Evolutionary conservation across 2,113 vertebrate species (phyloP).

Genomic region (Oceanodroma tethys): DNA sequence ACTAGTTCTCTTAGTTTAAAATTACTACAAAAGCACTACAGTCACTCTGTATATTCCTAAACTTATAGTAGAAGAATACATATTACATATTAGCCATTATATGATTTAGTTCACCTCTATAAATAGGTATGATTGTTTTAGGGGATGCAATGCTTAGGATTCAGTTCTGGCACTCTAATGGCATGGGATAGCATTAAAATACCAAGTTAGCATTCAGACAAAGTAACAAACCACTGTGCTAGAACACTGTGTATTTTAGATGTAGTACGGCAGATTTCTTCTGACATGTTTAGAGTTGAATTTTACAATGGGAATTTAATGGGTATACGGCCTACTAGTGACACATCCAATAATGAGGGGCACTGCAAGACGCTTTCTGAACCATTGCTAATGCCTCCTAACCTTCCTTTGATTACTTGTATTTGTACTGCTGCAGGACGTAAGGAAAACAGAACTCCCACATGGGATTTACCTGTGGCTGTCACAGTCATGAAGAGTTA

Average conservation of each 20-base stretch:
- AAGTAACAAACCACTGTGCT: neutral
- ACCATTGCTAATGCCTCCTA: neutral
- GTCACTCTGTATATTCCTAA: neutral
- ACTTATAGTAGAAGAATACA: neutral
- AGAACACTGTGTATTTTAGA: neutral
- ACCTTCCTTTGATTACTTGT: neutral
- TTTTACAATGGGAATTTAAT: neutral
- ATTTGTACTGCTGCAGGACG: neutral
- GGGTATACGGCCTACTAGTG: neutral
- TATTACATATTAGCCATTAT: neutral
- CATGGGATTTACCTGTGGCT: conserved; percentile 10
- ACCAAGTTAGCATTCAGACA: neutral
- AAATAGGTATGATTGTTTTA: neutral
- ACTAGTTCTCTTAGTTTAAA: neutral
- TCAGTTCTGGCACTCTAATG: neutral
- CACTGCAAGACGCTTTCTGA: neutral
- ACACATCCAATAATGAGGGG: neutral
- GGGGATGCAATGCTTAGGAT: neutral
- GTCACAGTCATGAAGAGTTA: conserved; percentile 11
- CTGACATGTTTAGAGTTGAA: neutral
- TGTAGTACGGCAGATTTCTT: neutral
- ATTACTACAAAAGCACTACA: neutral
- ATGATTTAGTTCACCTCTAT: neutral
- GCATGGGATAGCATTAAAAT: neutral
- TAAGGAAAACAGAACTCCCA: neutral